Conservation (phyloP, 1,140 invertebrate species). For the Platyscapa corneri region DNA sequence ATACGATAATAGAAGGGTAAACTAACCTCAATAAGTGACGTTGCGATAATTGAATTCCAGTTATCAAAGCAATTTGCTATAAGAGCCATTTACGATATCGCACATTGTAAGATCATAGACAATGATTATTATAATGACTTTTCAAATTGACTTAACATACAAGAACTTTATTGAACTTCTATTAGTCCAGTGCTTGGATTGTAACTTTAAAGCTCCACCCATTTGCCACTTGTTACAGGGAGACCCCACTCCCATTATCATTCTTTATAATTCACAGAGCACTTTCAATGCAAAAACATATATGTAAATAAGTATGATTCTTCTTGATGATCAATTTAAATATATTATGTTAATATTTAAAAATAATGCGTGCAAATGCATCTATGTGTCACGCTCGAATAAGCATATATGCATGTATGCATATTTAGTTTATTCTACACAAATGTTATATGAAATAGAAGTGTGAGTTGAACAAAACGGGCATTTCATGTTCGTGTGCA, state of each 20-base stretch:
- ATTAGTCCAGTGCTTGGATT: background rate
- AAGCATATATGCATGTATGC: background rate
- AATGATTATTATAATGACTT: background rate
- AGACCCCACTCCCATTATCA: constrained; percentile 27
- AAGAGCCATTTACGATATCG: constrained; percentile 39
- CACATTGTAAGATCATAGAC: constrained; percentile 26
- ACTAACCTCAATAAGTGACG: constrained; percentile 50
- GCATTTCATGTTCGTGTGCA: background rate
- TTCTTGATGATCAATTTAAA: constrained; percentile 24
- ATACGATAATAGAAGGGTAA: constrained; percentile 4
- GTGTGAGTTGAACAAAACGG: background rate
- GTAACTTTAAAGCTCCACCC: constrained; percentile 48
- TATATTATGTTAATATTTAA: constrained; percentile 39
- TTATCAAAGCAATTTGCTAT: constrained; percentile 31
- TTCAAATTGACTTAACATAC: background rate
- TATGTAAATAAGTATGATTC: background rate
- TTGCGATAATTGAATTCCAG: constrained; percentile 40
- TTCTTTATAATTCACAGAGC: constrained; percentile 21
- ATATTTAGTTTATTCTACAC: background rate
- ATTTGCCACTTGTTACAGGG: constrained; percentile 47
- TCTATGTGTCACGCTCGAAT: constrained; percentile 20
- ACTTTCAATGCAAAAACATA: background rate
- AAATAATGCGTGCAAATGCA: constrained; percentile 26
- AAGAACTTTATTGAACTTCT: background rate
- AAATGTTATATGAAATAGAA: background rate